Conservation (phyloP, 2,888 invertebrate species). For the Pyrgus malvae region DNA sequence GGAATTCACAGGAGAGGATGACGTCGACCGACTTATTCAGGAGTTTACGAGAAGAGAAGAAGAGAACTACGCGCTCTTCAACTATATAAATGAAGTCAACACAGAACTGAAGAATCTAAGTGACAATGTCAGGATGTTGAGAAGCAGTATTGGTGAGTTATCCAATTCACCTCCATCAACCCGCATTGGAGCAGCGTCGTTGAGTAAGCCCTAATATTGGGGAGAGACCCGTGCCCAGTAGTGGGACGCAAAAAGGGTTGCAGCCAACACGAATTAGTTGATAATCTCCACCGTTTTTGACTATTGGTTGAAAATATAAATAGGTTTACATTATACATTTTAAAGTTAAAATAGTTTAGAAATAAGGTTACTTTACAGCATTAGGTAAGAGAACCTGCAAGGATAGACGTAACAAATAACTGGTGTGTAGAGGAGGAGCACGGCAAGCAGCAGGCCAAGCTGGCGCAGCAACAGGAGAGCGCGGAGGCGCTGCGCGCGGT, state of each 20-base stretch:
- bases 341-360: too few species aligned
- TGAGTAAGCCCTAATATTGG: too few species aligned
- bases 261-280: too few species aligned
- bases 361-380: too few species aligned
- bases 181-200: too few species aligned
- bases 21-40: constrained; percentile 85
- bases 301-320: too few species aligned
- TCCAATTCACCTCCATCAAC: too few species aligned
- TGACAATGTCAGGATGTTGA: constrained; percentile 84
- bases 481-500: constrained; percentile 76
- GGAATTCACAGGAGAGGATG: constrained; percentile 84
- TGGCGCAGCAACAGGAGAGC: constrained; percentile 82
- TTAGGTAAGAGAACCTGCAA: too few species aligned
- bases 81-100: constrained; percentile 94
- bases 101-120: constrained; percentile 89
- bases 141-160: constrained; percentile 82
- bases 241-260: too few species aligned
- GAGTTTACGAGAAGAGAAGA: constrained; percentile 93
- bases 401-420: background rate
- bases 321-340: too few species aligned
- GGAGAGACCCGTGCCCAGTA: too few species aligned
- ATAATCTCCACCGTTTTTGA: too few species aligned
- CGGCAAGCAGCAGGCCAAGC: constrained; percentile 79
- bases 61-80: constrained; percentile 95
- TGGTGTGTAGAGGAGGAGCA: constrained; percentile 79